A percentile compares a stretch with the other conserved stretches of the same genome.
phyloP scores from a whole-genome alignment of 1,140 invertebrate genomes.

The Drosophila sucinea region DNA sequence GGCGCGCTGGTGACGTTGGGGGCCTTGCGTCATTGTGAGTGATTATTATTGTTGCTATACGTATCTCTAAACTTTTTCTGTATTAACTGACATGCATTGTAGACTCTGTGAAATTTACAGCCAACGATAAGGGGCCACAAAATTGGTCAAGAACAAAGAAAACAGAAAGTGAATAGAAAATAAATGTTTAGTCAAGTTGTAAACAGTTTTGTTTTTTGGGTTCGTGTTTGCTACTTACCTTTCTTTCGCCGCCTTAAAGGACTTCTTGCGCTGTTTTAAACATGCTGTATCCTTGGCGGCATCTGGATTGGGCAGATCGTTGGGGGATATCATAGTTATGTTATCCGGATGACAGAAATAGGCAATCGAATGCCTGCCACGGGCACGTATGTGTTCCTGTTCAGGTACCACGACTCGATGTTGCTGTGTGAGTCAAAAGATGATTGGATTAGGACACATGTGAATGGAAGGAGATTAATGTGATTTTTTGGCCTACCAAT shows the following conservation, averaged over 20 bases:
- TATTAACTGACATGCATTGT: slow-evolving; percentile 88
- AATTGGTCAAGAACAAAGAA: slow-evolving; percentile 14
- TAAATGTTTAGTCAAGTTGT: slow-evolving; percentile 26
- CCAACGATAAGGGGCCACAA: slow-evolving; percentile 31
- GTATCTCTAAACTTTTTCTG: slow-evolving; percentile 88
- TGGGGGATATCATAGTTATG: slow-evolving; percentile 85
- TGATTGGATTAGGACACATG: background rate
- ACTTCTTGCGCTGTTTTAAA: slow-evolving; percentile 84
- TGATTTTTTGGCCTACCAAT: slow-evolving; percentile 84
- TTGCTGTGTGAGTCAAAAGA: slow-evolving; percentile 82
- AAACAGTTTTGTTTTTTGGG: background rate
- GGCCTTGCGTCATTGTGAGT: slow-evolving; percentile 54
- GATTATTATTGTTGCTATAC: slow-evolving; percentile 84
- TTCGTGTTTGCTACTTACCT: slow-evolving; percentile 48
- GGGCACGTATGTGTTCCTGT: slow-evolving; percentile 85
- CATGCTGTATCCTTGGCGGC: slow-evolving; percentile 80
- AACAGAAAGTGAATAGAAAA: slow-evolving; percentile 11
- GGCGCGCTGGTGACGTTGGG: background rate
- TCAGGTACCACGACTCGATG: slow-evolving; percentile 90
- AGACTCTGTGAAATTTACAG: slow-evolving; percentile 82
- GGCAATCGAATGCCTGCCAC: slow-evolving; percentile 88
- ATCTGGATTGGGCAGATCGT: slow-evolving; percentile 80
- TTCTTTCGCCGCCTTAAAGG: slow-evolving; percentile 82
- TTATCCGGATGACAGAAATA: slow-evolving; percentile 90
- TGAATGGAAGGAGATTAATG: background rate